Percentiles rank a stretch among this genome's conserved stretches.
Conservation (phyloP, 2,888 invertebrate species). For the Volucella zonaria region DNA sequence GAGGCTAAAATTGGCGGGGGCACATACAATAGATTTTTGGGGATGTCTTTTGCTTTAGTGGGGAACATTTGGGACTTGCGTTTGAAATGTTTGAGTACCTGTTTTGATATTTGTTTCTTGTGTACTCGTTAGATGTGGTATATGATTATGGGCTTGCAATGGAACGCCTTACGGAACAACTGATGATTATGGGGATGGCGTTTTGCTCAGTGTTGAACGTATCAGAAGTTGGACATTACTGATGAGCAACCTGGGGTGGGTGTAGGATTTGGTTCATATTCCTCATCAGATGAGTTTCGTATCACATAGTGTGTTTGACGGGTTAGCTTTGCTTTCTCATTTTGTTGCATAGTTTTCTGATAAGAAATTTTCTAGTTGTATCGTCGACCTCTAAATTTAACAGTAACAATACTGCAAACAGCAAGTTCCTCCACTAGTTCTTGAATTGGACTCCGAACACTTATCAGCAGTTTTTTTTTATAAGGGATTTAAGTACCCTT, state of each 20-base stretch:
- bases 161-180: constrained; percentile 54
- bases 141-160: constrained; percentile 3
- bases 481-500: no score
- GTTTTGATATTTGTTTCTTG: constrained; percentile 37
- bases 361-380: constrained; percentile 89
- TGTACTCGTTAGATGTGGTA: constrained; percentile 31
- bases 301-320: constrained; percentile 78
- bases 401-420: constrained; percentile 52
- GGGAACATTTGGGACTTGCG: constrained; percentile 16
- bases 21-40: constrained; percentile 77
- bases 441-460: constrained; percentile 49
- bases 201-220: constrained; percentile 57
- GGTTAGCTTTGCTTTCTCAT: constrained; percentile 82
- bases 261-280: constrained; percentile 83
- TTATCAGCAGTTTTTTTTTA: no score
- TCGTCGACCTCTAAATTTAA: constrained; percentile 79
- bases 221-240: constrained; percentile 45
- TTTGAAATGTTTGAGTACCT: constrained; percentile 14
- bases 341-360: constrained; percentile 89
- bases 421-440: constrained; percentile 41
- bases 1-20: constrained; percentile 79
- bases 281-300: constrained; percentile 87
- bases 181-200: constrained; percentile 59
- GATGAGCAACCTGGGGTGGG: constrained; percentile 49
- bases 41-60: constrained; percentile 69